Conservation (phyloP, 2,888 invertebrate species). For the Lymantria monacha region DNA sequence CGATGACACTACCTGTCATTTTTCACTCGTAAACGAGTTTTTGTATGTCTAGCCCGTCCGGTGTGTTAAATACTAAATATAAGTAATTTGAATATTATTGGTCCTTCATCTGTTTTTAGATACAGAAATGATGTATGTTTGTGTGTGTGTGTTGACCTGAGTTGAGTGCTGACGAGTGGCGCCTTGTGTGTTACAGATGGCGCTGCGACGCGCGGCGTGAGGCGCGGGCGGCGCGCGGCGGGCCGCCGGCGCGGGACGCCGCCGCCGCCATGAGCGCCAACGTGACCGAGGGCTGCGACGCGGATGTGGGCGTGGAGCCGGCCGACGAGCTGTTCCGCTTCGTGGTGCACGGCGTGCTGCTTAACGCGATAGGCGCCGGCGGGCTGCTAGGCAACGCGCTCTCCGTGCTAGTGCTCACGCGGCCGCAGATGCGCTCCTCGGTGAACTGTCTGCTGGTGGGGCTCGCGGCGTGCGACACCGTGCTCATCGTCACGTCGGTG, state of each 20-base stretch:
- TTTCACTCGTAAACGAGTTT: no score
- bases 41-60: no score
- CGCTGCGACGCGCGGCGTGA: constrained; percentile 11
- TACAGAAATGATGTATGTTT: no score
- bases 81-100: no score
- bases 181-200: not conserved
- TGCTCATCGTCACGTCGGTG: constrained; percentile 92
- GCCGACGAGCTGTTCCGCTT: constrained; percentile 87
- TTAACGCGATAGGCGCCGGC: constrained; percentile 90
- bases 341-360: constrained; percentile 90
- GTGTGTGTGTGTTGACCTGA: not conserved
- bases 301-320: constrained; percentile 62
- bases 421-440: constrained; percentile 97
- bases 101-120: no score
- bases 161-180: not conserved
- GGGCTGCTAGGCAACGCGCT: constrained; percentile 95
- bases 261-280: constrained; percentile 37
- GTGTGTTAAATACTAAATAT: no score
- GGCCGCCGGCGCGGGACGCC: constrained; percentile 13
- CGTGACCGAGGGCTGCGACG: constrained; percentile 54
- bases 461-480: constrained; percentile 95
- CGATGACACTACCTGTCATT: no score
- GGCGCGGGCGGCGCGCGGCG: constrained; percentile 25
- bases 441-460: constrained; percentile 97
- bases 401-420: constrained; percentile 93